Base-by-base conservation (phyloP, 2,797 vertebrate genomes). In the Danio albolineatus region DNA sequence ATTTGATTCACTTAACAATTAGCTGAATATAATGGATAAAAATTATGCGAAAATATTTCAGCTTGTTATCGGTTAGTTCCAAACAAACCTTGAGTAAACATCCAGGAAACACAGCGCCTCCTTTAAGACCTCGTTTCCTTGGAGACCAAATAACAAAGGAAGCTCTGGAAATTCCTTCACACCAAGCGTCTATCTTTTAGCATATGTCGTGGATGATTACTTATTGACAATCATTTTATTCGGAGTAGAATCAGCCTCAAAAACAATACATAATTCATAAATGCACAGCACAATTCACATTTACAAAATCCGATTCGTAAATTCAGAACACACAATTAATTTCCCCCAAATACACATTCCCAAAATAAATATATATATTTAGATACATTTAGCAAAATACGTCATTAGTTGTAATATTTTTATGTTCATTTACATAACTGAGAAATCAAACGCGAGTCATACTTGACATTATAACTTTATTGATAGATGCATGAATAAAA, bases 121-220 rank as follows among this genome's bases (percentile, higher is more conserved):
- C 56, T 67, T 53, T 10, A 5, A 49, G 17, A 8, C 10, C 49
- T 64, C 41, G 81, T 87, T 79, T 79, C 84, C 83, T 19, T 85
- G 62, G 86, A 78, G 60, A 85, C 84, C 39, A 16, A 62, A 83
- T 7, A 85, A 85, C 84, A 84, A 70, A 72, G 8, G 17, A 19
- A 54, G 59, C 59, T 13, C 38, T 62, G 19, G 10, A 19, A 46
- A 81, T 81, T 78, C 77, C 71, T 73, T 71, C 49, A 76, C 70
- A 65, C 7, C 54, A 48, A 17, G 21, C 38, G 8, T 1, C 39
- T 73, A 21, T 16, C 17, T 28, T 16, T 56, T 17, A 46, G 53
- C 28, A 28, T 69, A n/a, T 21, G 44, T 67, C 44, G 2, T 10
- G 19, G 21, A 28, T 51, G 17, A 51, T 10, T 36, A 16, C 2